phyloP scores from a whole-genome alignment of 2,888 invertebrate genomes.

The Dolomedes plantarius region DNA sequence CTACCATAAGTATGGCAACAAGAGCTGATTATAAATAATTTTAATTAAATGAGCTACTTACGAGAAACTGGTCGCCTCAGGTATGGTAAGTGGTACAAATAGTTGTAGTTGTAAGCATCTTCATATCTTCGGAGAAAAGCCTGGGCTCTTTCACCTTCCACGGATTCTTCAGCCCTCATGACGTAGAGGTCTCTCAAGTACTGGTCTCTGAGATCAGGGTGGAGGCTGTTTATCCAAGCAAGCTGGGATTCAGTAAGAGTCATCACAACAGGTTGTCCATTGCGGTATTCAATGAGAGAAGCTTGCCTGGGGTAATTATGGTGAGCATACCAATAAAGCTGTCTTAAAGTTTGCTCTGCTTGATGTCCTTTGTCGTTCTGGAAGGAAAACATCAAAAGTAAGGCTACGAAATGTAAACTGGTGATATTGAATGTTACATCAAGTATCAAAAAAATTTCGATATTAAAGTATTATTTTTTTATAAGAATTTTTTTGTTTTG shows the following conservation, averaged over 20 bases:
- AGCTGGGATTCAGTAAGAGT: slow-evolving; percentile 52
- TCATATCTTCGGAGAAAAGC: slow-evolving; percentile 43
- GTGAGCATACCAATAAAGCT: slow-evolving; percentile 34
- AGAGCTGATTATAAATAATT: too few species aligned
- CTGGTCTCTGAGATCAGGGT: slow-evolving; percentile 54
- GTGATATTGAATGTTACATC: too few species aligned
- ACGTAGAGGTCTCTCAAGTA: slow-evolving; percentile 56
- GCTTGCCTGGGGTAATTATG: slow-evolving; percentile 36
- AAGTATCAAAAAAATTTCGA: too few species aligned
- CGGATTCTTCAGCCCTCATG: slow-evolving; percentile 30
- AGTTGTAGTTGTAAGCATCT: slow-evolving; percentile 25
- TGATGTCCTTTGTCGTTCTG: slow-evolving; percentile 47
- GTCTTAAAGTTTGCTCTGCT: slow-evolving; percentile 23
- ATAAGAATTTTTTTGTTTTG: too few species aligned
- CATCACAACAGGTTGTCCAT: slow-evolving; percentile 18
- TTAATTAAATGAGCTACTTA: slow-evolving; percentile 20
- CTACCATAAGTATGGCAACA: too few species aligned
- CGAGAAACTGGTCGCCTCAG: slow-evolving; percentile 27
- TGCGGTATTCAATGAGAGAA: slow-evolving; percentile 21
- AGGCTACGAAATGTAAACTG: too few species aligned
- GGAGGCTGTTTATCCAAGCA: slow-evolving; percentile 64
- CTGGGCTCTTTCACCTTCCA: slow-evolving; percentile 29
- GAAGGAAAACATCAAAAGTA: background rate
- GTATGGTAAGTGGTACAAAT: background rate
- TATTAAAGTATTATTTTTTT: too few species aligned